These are phyloP conservation scores for Leucophora obtusa DNA, from an alignment of 2,888 invertebrate species.

Conservation along the genomic window DNA sequence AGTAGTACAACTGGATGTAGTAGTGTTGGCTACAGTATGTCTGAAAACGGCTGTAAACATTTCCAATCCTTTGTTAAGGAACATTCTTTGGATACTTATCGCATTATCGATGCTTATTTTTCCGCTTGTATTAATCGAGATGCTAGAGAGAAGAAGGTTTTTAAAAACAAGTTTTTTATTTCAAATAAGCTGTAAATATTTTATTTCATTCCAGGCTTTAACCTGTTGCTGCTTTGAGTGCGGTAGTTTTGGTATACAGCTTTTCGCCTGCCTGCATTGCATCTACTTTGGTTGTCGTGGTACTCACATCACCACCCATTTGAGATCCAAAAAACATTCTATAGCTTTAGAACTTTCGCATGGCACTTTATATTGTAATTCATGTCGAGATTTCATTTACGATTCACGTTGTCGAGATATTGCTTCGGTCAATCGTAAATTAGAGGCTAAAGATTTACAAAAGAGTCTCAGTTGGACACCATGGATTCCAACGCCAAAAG, in stretches of 20 bases:
- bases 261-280: constrained; percentile 93
- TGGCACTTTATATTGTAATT: constrained; percentile 93
- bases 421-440: constrained; percentile 80
- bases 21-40: constrained; percentile 69
- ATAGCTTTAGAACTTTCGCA: constrained; percentile 92
- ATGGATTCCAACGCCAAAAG: constrained; percentile 89
- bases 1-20: constrained; percentile 13
- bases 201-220: constrained; percentile 82
- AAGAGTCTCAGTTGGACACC: constrained; percentile 83
- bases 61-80: constrained; percentile 77
- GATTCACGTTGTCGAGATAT: constrained; percentile 85
- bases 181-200: background rate
- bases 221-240: constrained; percentile 91
- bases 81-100: constrained; percentile 79
- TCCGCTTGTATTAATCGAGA: constrained; percentile 89
- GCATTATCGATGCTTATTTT: constrained; percentile 90
- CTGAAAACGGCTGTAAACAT: constrained; percentile 77
- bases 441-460: constrained; percentile 82
- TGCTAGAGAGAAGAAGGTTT: constrained; percentile 90
- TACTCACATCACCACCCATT: constrained; percentile 92
- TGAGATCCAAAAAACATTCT: constrained; percentile 88
- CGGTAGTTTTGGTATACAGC: constrained; percentile 86
- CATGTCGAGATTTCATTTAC: constrained; percentile 95
- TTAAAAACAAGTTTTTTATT: constrained; percentile 3
- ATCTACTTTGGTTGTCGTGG: constrained; percentile 95